Percentiles rank a stretch among this genome's conserved stretches.
phyloP scores from a whole-genome alignment of 2,797 vertebrate genomes.

The Melanotaenia maccullochi region DNA sequence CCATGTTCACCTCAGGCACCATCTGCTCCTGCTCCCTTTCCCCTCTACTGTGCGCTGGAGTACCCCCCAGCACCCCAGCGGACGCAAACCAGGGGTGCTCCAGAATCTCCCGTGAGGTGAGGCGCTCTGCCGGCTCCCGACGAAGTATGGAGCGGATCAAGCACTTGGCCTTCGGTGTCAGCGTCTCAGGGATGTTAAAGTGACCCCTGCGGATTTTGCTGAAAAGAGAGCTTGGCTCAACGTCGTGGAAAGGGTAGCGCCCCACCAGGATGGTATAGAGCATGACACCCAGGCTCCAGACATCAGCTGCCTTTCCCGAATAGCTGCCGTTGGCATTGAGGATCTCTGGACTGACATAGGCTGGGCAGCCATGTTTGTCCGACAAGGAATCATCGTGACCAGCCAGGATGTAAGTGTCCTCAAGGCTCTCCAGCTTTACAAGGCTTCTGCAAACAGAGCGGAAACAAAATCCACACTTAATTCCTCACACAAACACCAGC shows the following conservation, averaged over 20 bases:
- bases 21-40: slow-evolving; percentile 94
- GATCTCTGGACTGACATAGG: slow-evolving; percentile 99
- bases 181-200: slow-evolving; percentile 98
- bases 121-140: slow-evolving; percentile 94
- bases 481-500: not conserved
- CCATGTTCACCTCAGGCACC: slow-evolving; percentile 98
- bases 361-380: slow-evolving; percentile 98
- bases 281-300: slow-evolving; percentile 99
- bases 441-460: slow-evolving; percentile 83
- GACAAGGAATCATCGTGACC: slow-evolving; percentile 95
- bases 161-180: slow-evolving; percentile 98
- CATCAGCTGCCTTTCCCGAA: slow-evolving; percentile 97
- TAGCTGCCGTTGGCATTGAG: slow-evolving; percentile 98
- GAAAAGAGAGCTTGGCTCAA: slow-evolving; percentile 97
- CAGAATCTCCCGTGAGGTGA: slow-evolving; percentile 97
- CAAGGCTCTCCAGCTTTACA: slow-evolving; percentile 97
- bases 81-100: slow-evolving; percentile 96
- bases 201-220: slow-evolving; percentile 98
- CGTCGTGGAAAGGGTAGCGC: slow-evolving; percentile 98
- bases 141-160: slow-evolving; percentile 98
- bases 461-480: not conserved
- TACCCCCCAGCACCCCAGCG: slow-evolving; percentile 86
- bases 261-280: slow-evolving; percentile 99
- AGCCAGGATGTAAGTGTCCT: slow-evolving; percentile 95
- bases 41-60: slow-evolving; percentile 84